Evolutionary conservation across 64 coral and sea anemone species (phyloP).

Genomic region (Dendronephthya gigantea): DNA sequence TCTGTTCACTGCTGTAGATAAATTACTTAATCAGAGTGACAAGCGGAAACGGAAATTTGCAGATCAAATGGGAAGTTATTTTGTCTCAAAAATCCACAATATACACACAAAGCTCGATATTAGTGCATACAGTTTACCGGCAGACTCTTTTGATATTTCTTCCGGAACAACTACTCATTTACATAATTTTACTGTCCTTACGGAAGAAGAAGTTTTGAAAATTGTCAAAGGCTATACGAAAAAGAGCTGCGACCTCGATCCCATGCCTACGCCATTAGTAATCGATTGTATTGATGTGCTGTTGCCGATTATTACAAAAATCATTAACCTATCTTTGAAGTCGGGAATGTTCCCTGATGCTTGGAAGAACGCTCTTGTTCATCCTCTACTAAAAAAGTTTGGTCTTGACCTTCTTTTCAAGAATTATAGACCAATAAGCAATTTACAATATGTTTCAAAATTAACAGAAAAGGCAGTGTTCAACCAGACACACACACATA

Average conservation of each 20-base stretch:
- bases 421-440: slow-evolving; percentile 24
- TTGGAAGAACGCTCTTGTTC: background rate
- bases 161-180: background rate
- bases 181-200: background rate
- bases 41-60: slow-evolving; percentile 40
- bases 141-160: background rate
- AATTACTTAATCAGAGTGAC: slow-evolving; percentile 42
- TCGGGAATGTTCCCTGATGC: background rate
- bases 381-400: slow-evolving; percentile 16
- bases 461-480: slow-evolving; percentile 23
- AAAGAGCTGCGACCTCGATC: slow-evolving; percentile 23
- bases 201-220: slow-evolving; percentile 10
- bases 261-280: slow-evolving; percentile 33
- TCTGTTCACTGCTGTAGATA: slow-evolving; percentile 34
- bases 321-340: slow-evolving; percentile 32
- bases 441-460: slow-evolving; percentile 16
- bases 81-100: slow-evolving; percentile 36
- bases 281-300: slow-evolving; percentile 24
- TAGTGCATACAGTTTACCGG: slow-evolving; percentile 16
- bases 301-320: slow-evolving; percentile 30
- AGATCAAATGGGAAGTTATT: slow-evolving; percentile 44
- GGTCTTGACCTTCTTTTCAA: background rate
- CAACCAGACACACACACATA: slow-evolving; percentile 21
- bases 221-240: background rate
- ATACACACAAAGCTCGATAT: slow-evolving; percentile 35